Evolutionary conservation across 2,797 vertebrate species (phyloP).

Genomic region (Distichodus sexfasciatus): DNA sequence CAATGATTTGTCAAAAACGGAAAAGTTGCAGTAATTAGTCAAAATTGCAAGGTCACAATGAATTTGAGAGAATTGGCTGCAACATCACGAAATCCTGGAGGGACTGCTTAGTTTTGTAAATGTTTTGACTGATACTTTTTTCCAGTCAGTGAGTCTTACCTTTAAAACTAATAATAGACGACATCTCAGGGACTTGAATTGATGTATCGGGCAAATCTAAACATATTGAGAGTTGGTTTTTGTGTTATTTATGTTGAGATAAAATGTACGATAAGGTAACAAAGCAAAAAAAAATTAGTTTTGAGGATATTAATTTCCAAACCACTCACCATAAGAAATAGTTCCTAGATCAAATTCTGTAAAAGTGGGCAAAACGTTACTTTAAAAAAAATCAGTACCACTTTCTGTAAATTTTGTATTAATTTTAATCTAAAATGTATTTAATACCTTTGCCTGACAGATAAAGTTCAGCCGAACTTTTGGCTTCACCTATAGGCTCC

Average conservation of each 20-base stretch:
- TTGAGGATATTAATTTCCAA: slow-evolving; percentile 43
- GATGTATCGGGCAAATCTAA: slow-evolving; percentile 84
- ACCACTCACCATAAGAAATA: slow-evolving; percentile 85
- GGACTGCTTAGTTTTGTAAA: background rate
- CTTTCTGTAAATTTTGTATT: background rate
- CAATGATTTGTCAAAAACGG: too few species aligned
- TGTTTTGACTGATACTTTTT: background rate
- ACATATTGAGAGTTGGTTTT: slow-evolving; percentile 44
- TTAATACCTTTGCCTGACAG: slow-evolving; percentile 86
- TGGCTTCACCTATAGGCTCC: slow-evolving; percentile 87
- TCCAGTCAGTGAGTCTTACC: slow-evolving; percentile 69
- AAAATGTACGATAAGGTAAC: background rate
- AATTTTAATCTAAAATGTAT: slow-evolving; percentile 32
- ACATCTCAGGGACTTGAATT: slow-evolving; percentile 73
- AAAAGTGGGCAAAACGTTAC: slow-evolving; percentile 61
- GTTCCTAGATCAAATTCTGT: slow-evolving; percentile 86
- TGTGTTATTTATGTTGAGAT: background rate
- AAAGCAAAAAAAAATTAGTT: background rate
- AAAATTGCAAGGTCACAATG: too few species aligned
- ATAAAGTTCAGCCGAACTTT: slow-evolving; percentile 89
- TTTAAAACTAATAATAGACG: slow-evolving; percentile 70
- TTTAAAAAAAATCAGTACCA: slow-evolving; percentile 23
- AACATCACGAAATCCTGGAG: too few species aligned
- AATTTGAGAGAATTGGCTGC: too few species aligned
- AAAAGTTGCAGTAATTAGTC: too few species aligned